A percentile compares a stretch with the other conserved stretches of the same genome.
Evolutionary conservation across 2,888 invertebrate species (phyloP).

Genomic region (Adela reaumurella): DNA sequence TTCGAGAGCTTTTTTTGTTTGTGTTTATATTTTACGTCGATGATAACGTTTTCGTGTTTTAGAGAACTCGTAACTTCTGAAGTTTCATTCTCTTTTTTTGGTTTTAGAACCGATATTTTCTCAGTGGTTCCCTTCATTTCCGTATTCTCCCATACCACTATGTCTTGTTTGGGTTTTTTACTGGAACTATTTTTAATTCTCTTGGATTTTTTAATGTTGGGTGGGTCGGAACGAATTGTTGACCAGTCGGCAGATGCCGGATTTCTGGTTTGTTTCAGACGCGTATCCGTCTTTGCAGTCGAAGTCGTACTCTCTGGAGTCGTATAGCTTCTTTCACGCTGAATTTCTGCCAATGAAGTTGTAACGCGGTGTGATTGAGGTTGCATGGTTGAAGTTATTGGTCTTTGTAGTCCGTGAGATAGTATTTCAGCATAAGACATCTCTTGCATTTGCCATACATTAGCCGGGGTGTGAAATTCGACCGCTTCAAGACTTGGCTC

Average conservation of each 20-base stretch:
- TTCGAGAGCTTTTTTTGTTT: no score
- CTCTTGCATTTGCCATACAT: conserved; percentile 65
- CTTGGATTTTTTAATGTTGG: neutral
- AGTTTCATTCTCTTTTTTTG: neutral
- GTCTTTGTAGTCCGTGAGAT: conserved; percentile 59
- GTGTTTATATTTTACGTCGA: no score
- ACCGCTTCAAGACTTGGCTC: neutral
- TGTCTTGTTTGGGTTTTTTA: neutral
- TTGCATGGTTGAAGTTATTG: neutral
- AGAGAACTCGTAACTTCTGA: no score
- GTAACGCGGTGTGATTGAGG: neutral
- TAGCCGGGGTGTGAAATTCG: conserved; percentile 40
- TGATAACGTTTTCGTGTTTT: no score
- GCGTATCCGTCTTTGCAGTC: neutral
- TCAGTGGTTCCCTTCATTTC: neutral
- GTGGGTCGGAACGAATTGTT: neutral
- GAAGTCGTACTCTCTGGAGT: neutral
- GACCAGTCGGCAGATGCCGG: neutral
- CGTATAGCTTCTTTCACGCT: neutral
- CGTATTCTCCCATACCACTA: neutral
- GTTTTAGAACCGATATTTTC: neutral
- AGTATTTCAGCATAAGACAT: conserved; percentile 71
- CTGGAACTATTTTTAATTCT: neutral
- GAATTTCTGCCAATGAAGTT: neutral
- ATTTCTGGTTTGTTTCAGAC: neutral